Conservation (phyloP, 53 echinoderm and acorn worm genomes). For the Echinometra lucunter region DNA sequence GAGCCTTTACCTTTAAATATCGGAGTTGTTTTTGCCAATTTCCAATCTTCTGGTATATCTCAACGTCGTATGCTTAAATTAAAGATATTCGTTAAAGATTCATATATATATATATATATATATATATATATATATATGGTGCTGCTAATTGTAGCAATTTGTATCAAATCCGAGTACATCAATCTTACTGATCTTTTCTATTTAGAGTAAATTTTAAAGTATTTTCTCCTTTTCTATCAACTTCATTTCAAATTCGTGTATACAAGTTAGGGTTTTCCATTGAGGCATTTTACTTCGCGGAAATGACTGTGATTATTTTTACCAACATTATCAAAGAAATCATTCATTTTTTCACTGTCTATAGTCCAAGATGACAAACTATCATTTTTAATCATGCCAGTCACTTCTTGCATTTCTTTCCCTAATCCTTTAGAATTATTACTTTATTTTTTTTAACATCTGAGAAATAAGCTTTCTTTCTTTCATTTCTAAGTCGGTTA, state of each 20-base stretch:
- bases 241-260: background rate
- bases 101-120: too few relatives aligned
- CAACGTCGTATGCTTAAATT: background rate
- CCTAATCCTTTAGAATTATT: background rate
- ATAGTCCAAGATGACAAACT: background rate
- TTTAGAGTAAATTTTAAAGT: background rate
- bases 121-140: too few relatives aligned
- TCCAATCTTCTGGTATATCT: background rate
- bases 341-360: background rate
- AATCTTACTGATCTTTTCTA: background rate
- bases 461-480: background rate
- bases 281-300: background rate
- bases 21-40: too few relatives aligned
- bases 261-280: background rate
- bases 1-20: background rate
- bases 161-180: constrained; percentile 1
- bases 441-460: background rate
- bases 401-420: constrained; percentile 12
- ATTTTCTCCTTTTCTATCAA: background rate
- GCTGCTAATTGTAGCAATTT: background rate
- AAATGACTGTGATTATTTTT: background rate
- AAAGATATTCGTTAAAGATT: background rate
- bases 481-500: too few relatives aligned
- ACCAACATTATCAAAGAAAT: background rate
- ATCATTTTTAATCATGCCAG: background rate